phyloP scores from a whole-genome alignment of 2,113 vertebrate species.

The Calyptommatus sinebrachiatus region DNA sequence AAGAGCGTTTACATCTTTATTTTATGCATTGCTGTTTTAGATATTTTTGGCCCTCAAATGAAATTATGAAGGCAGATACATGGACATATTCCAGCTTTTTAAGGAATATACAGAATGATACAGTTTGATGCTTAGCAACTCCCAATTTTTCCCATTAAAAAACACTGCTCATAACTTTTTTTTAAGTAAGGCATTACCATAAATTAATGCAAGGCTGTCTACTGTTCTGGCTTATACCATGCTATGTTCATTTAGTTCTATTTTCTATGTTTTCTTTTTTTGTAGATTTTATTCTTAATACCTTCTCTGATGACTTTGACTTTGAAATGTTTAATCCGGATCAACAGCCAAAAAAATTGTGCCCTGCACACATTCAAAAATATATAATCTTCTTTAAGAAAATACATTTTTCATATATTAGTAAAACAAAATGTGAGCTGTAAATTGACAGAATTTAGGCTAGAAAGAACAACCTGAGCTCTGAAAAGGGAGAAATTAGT shows the following conservation, averaged over 20 bases:
- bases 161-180: slow-evolving; percentile 29
- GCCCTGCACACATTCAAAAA: slow-evolving; percentile 30
- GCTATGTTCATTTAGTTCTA: slow-evolving; percentile 25
- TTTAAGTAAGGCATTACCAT: slow-evolving; percentile 39
- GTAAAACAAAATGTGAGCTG: slow-evolving; percentile 47
- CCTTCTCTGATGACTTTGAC: slow-evolving; percentile 21
- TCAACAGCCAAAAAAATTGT: slow-evolving; percentile 28
- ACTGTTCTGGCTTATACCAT: slow-evolving; percentile 29
- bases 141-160: not conserved
- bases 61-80: not conserved
- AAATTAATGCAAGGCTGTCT: slow-evolving; percentile 41
- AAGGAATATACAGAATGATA: not conserved
- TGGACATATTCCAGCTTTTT: not conserved
- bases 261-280: slow-evolving; percentile 33
- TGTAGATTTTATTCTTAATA: slow-evolving; percentile 43
- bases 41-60: not conserved
- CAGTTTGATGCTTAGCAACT: not conserved
- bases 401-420: slow-evolving; percentile 38
- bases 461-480: slow-evolving; percentile 34
- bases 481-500: slow-evolving; percentile 49
- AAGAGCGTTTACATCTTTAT: not conserved
- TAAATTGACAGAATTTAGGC: slow-evolving; percentile 45
- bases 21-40: not conserved
- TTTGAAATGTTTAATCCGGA: slow-evolving; percentile 38
- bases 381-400: slow-evolving; percentile 39